Base-by-base conservation (phyloP, 2,888 invertebrate genomes). In the Macropis europaea region DNA sequence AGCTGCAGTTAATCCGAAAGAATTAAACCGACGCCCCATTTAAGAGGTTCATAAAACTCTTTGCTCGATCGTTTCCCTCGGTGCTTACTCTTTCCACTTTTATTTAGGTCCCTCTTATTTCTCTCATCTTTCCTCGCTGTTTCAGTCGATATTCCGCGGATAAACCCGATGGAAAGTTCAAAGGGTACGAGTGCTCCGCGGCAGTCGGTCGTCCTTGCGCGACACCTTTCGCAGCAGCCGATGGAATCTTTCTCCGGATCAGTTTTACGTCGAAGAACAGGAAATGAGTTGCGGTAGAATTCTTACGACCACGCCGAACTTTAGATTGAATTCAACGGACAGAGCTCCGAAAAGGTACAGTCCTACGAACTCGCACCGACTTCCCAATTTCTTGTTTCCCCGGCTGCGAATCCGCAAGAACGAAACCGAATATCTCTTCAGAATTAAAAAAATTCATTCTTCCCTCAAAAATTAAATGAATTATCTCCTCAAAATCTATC, bases 261-360 rank as follows among this genome's bases (percentile, higher is more conserved):
- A 71, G 71, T 72, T 80, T 76, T 76, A 76, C 73, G 64, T 66
- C 67, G 66, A 67, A 57, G 73, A 76, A 60, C 68, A 66, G 73
- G 69, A 82, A 81, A 82, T 77, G 75, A 82, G 76, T 76, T 82
- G 76, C 72, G 73, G 80, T 63, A 73, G 82, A 82, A 84, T 83
- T 82, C 82, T 81, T 84, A 83, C 81, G 61, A 76, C 73, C 72
- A 59, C 75, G 78, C 47, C 64, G 68, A 83, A 83, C 74, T 83
- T 83, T 83, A 83, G 77, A 83, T 83, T 83, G 83, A 83, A 83
- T 83, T 81, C 77, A 78, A 78, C 74, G 64, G 68, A 53, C 48
- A 50, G 75, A 60, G 53, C 57, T 69, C 50, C 57, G 73, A 76
- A 77, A 82, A 69, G 68, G 54, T 61, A n/a, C n/a, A 47, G 36